These are phyloP conservation scores for Anarhynchus alexandrinus DNA, from an alignment of 2,113 vertebrate species.

Conservation along the genomic window DNA sequence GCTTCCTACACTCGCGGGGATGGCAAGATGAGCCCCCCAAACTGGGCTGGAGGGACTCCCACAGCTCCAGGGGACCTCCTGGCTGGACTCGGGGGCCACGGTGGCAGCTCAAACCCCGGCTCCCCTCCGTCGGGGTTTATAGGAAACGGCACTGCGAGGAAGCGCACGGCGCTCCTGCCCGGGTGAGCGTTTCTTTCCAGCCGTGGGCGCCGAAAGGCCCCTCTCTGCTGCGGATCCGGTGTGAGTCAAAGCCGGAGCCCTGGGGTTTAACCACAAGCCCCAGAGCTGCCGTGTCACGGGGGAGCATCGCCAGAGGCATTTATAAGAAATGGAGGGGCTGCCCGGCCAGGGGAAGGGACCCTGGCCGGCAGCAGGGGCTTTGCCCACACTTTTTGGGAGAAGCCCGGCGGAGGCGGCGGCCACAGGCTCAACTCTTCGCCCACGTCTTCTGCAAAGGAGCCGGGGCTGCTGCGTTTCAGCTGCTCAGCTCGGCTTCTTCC, in stretches of 20 bases:
- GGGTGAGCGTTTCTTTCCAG: slow-evolving; percentile 77
- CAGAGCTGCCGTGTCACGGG: not conserved
- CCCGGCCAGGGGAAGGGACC: not conserved
- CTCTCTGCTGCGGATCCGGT: slow-evolving; percentile 1
- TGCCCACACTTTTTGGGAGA: not conserved
- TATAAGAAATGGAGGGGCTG: slow-evolving; percentile 52
- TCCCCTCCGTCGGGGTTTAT: slow-evolving; percentile 54
- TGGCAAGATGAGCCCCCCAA: accelerated
- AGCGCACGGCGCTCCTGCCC: slow-evolving; percentile 37
- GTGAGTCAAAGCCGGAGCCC: slow-evolving; percentile 66
- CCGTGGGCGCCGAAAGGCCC: slow-evolving; percentile 57
- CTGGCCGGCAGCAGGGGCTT: accelerated
- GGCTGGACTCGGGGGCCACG: accelerated
- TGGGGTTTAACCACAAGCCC: slow-evolving; percentile 31
- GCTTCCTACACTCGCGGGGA: accelerated
- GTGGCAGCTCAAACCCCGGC: accelerated
- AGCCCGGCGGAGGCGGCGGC: not conserved
- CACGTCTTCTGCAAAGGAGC: accelerated
- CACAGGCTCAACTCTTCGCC: not conserved
- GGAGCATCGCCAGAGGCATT: slow-evolving; percentile 18
- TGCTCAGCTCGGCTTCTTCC: not conserved
- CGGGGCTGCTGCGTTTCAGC: accelerated
- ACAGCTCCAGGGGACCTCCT: accelerated
- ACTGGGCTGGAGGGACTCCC: accelerated
- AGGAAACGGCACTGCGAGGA: slow-evolving; percentile 73